A percentile compares a stretch with the other conserved stretches of the same genome.
These are phyloP conservation scores for Callopanchax toddi DNA, from an alignment of 2,113 vertebrate species.

Conservation along the genomic window DNA sequence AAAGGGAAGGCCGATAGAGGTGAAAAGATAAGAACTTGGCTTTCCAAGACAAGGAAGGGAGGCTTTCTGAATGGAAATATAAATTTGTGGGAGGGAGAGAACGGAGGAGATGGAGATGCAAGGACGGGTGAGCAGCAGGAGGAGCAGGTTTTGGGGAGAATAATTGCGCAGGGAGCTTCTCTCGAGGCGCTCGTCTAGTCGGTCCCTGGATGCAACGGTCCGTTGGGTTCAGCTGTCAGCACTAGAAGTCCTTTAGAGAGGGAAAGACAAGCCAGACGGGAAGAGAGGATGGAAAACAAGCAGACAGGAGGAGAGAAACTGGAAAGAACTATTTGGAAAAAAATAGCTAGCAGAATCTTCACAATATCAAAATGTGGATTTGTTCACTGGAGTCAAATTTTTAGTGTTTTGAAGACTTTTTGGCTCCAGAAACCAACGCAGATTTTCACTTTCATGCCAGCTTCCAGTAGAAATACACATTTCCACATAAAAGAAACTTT, in stretches of 20 bases:
- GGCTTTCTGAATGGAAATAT: conserved; percentile 29
- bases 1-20: conserved; percentile 48
- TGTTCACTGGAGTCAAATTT: neutral
- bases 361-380: neutral
- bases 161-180: conserved; percentile 29
- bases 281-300: neutral
- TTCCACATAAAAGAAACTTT: neutral
- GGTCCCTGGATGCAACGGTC: conserved; percentile 30
- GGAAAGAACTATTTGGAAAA: neutral
- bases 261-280: conserved; percentile 13
- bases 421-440: too few species aligned
- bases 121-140: conserved; percentile 21
- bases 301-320: neutral
- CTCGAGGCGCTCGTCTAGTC: conserved; percentile 31
- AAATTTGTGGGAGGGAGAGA: conserved; percentile 18
- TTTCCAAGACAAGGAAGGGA: conserved; percentile 50
- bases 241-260: conserved; percentile 21
- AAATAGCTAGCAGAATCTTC: too few species aligned
- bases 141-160: conserved; percentile 12
- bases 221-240: conserved; percentile 50
- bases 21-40: conserved; percentile 58
- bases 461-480: too few species aligned
- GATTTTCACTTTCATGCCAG: too few species aligned
- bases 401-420: neutral
- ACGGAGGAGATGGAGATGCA: conserved; percentile 21